These are phyloP conservation scores for Gallinago undulata DNA, from an alignment of 2,113 vertebrate species.

Conservation along the genomic window DNA sequence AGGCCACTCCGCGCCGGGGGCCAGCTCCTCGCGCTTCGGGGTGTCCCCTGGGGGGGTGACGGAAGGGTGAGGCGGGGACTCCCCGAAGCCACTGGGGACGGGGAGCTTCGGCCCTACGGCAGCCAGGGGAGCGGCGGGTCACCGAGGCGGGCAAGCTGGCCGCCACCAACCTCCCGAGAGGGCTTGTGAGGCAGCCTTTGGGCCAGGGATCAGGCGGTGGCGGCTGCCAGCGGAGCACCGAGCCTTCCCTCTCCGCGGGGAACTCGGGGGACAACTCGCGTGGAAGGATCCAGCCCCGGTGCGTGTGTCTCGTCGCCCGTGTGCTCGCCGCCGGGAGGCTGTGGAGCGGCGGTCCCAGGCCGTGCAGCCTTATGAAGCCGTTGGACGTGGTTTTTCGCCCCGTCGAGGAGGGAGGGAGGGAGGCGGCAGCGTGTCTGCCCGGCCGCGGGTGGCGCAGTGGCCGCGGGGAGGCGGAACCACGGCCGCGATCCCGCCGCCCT, in stretches of 20 bases:
- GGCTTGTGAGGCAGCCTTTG: not conserved
- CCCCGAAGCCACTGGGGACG: not conserved
- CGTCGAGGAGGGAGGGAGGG: not conserved
- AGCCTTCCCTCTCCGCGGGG: not conserved
- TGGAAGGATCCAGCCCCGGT: not conserved
- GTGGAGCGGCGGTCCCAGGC: not conserved
- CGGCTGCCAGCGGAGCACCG: not conserved
- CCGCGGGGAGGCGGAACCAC: not conserved
- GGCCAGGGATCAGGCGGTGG: not conserved
- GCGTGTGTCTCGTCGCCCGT: accelerated
- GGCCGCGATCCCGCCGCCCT: not conserved
- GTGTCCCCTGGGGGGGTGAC: accelerated
- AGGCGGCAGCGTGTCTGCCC: too few relatives aligned
- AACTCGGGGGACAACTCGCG: not conserved
- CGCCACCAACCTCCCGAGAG: not conserved
- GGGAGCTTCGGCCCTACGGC: not conserved
- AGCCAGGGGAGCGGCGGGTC: accelerated
- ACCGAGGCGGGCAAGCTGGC: not conserved
- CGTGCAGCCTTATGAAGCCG: accelerated
- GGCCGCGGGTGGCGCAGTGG: not conserved
- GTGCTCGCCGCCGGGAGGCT: too few relatives aligned
- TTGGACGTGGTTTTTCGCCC: not conserved
- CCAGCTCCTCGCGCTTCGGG: not conserved
- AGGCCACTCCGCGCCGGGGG: not conserved
- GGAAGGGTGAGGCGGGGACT: too few relatives aligned